Evolutionary conservation across 2,797 vertebrate genomes (phyloP).

Genomic region (Chiloscyllium punctatum): DNA sequence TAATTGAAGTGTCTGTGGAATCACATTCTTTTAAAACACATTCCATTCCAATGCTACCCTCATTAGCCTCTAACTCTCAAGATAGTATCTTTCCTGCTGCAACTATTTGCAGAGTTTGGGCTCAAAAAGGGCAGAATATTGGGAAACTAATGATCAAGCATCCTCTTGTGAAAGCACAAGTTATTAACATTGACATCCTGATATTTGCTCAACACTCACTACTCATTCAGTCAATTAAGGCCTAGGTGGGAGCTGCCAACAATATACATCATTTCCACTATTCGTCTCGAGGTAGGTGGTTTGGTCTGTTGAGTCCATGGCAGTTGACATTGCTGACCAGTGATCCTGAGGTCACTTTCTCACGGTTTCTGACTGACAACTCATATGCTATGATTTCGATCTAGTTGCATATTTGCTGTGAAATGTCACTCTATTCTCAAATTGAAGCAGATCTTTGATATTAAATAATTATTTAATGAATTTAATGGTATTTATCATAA

Average conservation of each 20-base stretch:
- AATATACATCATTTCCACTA: neutral
- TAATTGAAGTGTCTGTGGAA: neutral
- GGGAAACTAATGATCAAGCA: neutral
- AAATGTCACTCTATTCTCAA: neutral
- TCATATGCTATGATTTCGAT: neutral
- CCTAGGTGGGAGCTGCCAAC: neutral
- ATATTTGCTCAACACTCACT: neutral
- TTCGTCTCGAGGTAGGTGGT: neutral
- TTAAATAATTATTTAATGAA: too few relatives aligned
- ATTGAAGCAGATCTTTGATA: neutral
- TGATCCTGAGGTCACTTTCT: neutral
- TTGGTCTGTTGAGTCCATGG: too few relatives aligned
- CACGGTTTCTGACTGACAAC: neutral
- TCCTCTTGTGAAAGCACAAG: neutral
- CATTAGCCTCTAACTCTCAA: neutral
- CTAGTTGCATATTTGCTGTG: neutral
- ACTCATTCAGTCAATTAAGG: neutral
- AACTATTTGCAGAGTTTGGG: neutral
- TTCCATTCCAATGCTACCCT: neutral
- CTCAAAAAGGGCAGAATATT: neutral
- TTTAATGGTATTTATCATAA: neutral
- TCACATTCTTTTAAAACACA: neutral
- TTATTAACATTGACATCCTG: neutral
- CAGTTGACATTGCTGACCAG: neutral
- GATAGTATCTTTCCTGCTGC: neutral